phyloP scores from a whole-genome alignment of 2,797 vertebrate species.

The Eleutherodactylus coqui region DNA sequence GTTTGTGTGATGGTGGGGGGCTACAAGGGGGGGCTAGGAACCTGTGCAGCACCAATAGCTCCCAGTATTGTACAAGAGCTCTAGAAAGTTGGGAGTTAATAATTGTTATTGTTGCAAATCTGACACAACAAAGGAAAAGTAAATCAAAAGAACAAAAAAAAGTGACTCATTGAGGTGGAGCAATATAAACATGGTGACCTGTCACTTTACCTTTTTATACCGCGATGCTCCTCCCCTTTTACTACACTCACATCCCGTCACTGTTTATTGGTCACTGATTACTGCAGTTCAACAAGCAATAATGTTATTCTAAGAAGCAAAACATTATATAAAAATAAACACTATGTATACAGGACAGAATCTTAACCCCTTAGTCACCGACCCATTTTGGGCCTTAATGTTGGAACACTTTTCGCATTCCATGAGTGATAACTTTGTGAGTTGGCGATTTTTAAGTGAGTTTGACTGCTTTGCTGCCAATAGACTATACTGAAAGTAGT shows the following conservation, averaged over 20 bases:
- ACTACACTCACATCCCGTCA: neutral
- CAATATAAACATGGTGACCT: neutral
- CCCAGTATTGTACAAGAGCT: neutral
- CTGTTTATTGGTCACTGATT: neutral
- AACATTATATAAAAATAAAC: neutral
- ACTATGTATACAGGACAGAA: neutral
- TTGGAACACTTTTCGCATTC: too few relatives aligned
- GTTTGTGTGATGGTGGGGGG: conserved; percentile 6
- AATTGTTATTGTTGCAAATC: neutral
- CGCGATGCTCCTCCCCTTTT: neutral
- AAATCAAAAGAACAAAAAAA: neutral
- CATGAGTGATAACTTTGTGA: too few relatives aligned
- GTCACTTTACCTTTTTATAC: neutral
- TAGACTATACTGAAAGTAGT: too few relatives aligned
- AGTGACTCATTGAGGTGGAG: neutral
- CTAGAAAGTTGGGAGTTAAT: neutral
- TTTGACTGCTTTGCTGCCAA: too few relatives aligned
- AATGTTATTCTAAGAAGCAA: neutral
- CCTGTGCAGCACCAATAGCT: neutral
- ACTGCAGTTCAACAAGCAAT: neutral
- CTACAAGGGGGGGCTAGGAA: neutral
- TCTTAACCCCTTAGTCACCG: too few relatives aligned
- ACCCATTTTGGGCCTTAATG: too few relatives aligned
- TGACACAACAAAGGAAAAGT: neutral
- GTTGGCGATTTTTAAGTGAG: too few relatives aligned